Evolutionary conservation across 2,113 vertebrate species (phyloP).

Genomic region (Eidolon helvum): DNA sequence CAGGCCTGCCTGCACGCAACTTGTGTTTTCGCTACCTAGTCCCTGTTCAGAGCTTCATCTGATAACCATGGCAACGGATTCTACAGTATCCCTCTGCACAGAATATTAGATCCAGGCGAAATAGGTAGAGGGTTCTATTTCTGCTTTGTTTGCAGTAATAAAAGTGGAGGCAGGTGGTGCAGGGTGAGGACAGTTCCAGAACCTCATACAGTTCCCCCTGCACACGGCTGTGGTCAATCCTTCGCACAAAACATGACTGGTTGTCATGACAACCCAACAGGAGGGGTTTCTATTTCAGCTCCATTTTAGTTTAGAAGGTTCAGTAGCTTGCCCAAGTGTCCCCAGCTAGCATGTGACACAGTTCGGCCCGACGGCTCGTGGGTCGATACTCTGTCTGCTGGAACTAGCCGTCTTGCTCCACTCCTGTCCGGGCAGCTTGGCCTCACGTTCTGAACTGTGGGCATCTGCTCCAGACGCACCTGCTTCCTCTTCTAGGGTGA

Average conservation of each 20-base stretch:
- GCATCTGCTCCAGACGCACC: neutral
- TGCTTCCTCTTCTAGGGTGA: neutral
- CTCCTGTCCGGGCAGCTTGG: neutral
- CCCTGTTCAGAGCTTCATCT: neutral
- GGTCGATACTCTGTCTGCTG: rapidly evolving
- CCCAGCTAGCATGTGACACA: neutral
- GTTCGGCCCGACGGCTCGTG: neutral
- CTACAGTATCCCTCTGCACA: neutral
- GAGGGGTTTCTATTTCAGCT: neutral
- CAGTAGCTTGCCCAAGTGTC: neutral
- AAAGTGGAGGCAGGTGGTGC: neutral
- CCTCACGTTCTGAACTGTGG: rapidly evolving
- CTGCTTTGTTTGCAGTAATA: neutral
- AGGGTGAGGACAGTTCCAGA: neutral
- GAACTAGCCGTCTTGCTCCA: neutral
- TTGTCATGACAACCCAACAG: rapidly evolving
- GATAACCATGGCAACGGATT: neutral
- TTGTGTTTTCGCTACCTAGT: rapidly evolving
- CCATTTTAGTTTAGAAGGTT: neutral
- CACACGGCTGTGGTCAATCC: rapidly evolving
- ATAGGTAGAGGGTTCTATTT: neutral
- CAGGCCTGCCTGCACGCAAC: rapidly evolving
- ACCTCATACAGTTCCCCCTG: neutral
- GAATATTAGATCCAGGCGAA: neutral
- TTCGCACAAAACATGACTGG: neutral